phyloP scores from a whole-genome alignment of 2,797 vertebrate genomes.

The Crocodylus rhombifer region DNA sequence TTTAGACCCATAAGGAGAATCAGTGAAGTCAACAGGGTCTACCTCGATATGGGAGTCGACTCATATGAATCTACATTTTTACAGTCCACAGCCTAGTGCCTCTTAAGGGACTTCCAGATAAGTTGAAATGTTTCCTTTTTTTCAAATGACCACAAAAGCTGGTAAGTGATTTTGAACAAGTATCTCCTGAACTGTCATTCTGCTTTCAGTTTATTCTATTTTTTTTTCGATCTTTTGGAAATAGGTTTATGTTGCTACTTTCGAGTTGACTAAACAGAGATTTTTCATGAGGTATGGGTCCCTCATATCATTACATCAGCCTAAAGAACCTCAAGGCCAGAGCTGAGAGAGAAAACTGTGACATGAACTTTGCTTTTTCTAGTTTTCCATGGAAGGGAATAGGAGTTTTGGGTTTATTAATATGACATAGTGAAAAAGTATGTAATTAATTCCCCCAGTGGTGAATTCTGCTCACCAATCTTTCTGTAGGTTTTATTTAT shows the following conservation, averaged over 20 bases:
- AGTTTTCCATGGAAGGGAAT: neutral
- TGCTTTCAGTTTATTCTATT: neutral
- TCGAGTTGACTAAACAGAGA: neutral
- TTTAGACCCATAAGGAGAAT: neutral
- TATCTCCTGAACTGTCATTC: neutral
- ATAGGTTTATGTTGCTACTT: neutral
- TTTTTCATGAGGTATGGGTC: neutral
- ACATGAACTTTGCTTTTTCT: neutral
- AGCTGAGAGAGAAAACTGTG: neutral
- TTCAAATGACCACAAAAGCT: neutral
- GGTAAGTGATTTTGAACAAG: neutral
- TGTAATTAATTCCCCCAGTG: neutral
- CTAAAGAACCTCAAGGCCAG: neutral
- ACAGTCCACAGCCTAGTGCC: neutral
- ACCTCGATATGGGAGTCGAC: neutral
- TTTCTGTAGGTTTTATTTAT: slow-evolving; percentile 58
- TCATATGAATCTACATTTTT: neutral
- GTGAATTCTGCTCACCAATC: slow-evolving; percentile 19
- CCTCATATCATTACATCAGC: neutral
- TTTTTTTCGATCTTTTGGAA: neutral
- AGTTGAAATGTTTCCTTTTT: neutral
- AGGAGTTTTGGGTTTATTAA: slow-evolving; percentile 1
- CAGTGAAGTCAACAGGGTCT: neutral
- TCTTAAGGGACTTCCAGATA: neutral
- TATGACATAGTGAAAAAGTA: neutral